A percentile compares a stretch with the other conserved stretches of the same genome.
phyloP scores from a whole-genome alignment of 1,140 invertebrate genomes.

The Papilio xuthus region DNA sequence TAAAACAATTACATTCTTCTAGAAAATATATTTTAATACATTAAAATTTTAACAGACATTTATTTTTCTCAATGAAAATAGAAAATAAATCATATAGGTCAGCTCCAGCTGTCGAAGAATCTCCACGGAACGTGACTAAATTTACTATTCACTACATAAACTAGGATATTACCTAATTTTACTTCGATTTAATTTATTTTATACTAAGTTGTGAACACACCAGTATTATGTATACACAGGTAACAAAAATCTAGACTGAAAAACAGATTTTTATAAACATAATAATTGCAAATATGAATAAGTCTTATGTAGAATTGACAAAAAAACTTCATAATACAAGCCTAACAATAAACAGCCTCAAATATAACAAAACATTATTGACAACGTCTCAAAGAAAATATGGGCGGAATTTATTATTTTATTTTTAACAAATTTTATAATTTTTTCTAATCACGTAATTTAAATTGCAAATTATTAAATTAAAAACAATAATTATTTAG shows the following conservation, averaged over 20 bases:
- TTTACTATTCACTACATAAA: conserved; percentile 47
- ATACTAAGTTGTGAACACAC: conserved; percentile 52
- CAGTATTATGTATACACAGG: conserved; percentile 14
- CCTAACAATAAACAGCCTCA: conserved; percentile 1
- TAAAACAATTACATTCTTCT: conserved; percentile 64
- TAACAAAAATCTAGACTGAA: conserved; percentile 2
- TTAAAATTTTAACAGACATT: conserved; percentile 77
- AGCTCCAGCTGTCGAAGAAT: conserved; percentile 50
- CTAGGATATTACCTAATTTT: conserved; percentile 42
- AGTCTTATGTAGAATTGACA: conserved; percentile 24
- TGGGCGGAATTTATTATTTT: background rate
- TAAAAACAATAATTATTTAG: conserved; percentile 11
- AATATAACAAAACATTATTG: conserved; percentile 4
- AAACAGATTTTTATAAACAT: conserved; percentile 13
- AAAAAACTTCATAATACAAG: conserved; percentile 24
- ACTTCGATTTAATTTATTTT: conserved; percentile 44
- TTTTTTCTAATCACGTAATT: background rate
- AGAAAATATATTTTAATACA: conserved; percentile 80
- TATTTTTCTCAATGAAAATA: conserved; percentile 69
- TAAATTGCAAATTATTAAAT: background rate
- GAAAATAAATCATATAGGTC: conserved; percentile 71
- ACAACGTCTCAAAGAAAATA: background rate
- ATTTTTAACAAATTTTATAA: background rate
- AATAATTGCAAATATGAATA: conserved; percentile 29
- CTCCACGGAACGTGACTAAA: conserved; percentile 39